Base-by-base conservation (phyloP, 2,888 invertebrate genomes). In the Dioctria rufipes region DNA sequence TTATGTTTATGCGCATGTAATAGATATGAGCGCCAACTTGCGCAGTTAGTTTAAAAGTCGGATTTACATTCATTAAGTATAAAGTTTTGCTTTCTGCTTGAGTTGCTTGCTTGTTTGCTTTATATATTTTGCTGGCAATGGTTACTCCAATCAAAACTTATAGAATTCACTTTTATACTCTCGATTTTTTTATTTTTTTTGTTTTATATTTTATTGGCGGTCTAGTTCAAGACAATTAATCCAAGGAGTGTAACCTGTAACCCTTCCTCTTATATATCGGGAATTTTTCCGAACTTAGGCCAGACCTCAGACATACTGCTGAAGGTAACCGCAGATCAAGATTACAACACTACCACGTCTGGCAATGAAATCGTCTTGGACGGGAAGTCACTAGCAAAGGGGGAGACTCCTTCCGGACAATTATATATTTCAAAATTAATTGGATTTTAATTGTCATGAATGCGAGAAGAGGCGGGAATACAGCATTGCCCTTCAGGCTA, bases 391-490 rank as follows among this genome's bases (percentile, higher is more conserved):
- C 77, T 46, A 39, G 49, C 37, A 58, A 37, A 61, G 39, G n/a
- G n/a, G 49, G 13, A 51, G 63, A 11, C 63, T 63, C 63, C 63
- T 61, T 77, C 77, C 77, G 63, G 77, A 77, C 77, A 77, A 77
- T 77, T 77, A 77, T 75, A 75, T 78, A 78, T 78, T 78, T 88
- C 88, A 88, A 87, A 88, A 88, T 88, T 88, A 88, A 88, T 88
- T 88, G 88, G 88, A 88, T 88, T 88, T 88, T 88, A 87, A 87
- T 87, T 87, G 87, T 88, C 88, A 78, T 80, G 79, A 81, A 81
- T 82, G 82, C 66, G 75, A 81, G 77, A 79, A 69, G 78, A 82
- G 82, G 82, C 66, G 82, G 82, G 63, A 66, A 25, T 71, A 40
- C 67, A 60, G 58, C 65, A 39, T 66, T 43, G 51, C 39, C 25